Conservation (phyloP, 2,888 invertebrate species). For the Cryptophagus acutangulus region DNA sequence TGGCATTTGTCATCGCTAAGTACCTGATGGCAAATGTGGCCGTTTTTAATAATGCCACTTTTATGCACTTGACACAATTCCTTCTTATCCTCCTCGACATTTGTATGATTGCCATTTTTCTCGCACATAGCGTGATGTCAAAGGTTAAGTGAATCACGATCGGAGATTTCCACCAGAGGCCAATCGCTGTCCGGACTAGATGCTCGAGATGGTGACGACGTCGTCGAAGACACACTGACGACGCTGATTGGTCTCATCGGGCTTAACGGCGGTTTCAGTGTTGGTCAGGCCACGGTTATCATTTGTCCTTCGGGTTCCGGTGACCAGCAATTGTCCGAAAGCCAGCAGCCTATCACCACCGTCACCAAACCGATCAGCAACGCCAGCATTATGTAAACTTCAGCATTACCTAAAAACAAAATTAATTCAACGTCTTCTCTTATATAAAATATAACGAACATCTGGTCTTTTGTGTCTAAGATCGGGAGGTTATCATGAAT, state of each 20-base stretch:
- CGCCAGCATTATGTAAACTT: conserved; percentile 70
- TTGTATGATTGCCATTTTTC: conserved; percentile 25
- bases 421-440: background rate
- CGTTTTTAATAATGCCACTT: conserved; percentile 31
- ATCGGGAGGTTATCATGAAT: conserved; percentile 1
- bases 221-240: conserved; percentile 24
- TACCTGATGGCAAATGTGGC: conserved; percentile 32
- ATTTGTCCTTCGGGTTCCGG: conserved; percentile 64
- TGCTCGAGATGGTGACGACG: conserved; percentile 29
- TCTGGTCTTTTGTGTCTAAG: too few species aligned
- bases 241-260: conserved; percentile 40
- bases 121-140: conserved; percentile 40
- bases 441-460: too few species aligned
- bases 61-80: conserved; percentile 25
- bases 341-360: conserved; percentile 71
- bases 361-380: conserved; percentile 68
- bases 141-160: conserved; percentile 37
- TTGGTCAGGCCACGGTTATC: conserved; percentile 65
- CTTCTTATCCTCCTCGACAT: background rate
- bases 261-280: conserved; percentile 55
- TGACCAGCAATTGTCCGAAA: conserved; percentile 74
- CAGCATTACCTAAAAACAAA: conserved; percentile 56
- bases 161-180: conserved; percentile 44
- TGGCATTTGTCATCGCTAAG: conserved; percentile 30
- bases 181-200: conserved; percentile 46